These are phyloP conservation scores for Campoletis raptor DNA, from an alignment of 2,888 invertebrate species.

Conservation along the genomic window DNA sequence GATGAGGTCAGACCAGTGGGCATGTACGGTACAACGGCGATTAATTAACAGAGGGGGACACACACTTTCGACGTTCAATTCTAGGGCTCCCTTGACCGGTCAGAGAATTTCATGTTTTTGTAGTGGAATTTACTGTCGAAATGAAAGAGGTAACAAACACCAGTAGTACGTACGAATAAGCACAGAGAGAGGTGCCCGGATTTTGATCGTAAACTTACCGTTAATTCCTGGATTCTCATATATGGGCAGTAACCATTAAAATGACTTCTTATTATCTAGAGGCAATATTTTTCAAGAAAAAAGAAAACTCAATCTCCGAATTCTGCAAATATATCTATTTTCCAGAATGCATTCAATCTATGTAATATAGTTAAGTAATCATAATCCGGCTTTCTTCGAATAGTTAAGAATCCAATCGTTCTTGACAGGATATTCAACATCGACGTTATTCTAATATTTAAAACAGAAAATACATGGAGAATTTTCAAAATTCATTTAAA, in stretches of 20 bases:
- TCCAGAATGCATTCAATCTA: background rate
- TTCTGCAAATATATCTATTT: background rate
- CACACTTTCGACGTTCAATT: slow-evolving; percentile 40
- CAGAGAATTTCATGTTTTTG: slow-evolving; percentile 53
- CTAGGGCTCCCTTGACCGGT: slow-evolving; percentile 42
- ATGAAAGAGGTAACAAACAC: slow-evolving; percentile 12
- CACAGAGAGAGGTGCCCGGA: slow-evolving; percentile 28
- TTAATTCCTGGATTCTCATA: slow-evolving; percentile 61
- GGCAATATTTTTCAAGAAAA: background rate
- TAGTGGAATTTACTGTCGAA: slow-evolving; percentile 51
- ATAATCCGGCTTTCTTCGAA: background rate
- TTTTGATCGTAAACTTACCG: slow-evolving; percentile 68
- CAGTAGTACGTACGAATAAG: slow-evolving; percentile 22
- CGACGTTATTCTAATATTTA: background rate
- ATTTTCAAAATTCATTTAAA: background rate
- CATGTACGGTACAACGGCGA: slow-evolving; percentile 48
- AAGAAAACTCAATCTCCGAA: background rate
- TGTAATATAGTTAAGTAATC: background rate
- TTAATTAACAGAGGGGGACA: slow-evolving; percentile 71
- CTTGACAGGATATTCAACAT: too few relatives aligned
- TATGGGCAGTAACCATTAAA: slow-evolving; percentile 33
- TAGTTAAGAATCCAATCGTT: background rate
- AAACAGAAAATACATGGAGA: background rate
- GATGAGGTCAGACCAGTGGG: slow-evolving; percentile 75
- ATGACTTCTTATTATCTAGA: slow-evolving; percentile 29